A percentile compares a stretch with the other conserved stretches of the same genome.
Conservation (phyloP, 2,113 vertebrate species). For the Mungos mungo region DNA sequence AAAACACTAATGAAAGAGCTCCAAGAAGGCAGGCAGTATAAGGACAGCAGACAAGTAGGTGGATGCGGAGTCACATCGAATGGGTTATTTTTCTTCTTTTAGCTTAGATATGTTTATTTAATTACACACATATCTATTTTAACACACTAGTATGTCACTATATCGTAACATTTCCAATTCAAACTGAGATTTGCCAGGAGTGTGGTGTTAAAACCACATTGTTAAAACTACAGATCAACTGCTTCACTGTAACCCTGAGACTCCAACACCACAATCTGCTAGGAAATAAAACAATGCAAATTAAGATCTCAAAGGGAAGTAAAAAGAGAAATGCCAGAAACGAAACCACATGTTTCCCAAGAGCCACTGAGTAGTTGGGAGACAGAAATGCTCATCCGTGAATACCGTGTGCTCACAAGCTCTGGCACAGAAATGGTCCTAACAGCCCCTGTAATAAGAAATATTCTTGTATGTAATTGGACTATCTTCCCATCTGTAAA, state of each 20-base stretch:
- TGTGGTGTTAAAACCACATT: conserved; percentile 48
- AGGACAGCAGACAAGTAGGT: conserved; percentile 53
- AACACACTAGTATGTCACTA: conserved; percentile 46
- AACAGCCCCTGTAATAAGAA: not conserved
- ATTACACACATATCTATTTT: conserved; percentile 67
- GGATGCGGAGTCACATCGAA: conserved; percentile 52
- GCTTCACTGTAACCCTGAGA: not conserved
- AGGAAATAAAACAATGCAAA: conserved; percentile 31
- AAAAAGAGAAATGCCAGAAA: conserved; percentile 56
- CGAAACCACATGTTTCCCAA: conserved; percentile 47
- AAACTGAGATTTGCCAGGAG: not conserved
- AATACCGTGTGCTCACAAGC: conserved; percentile 41
- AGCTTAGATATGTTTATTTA: conserved; percentile 57
- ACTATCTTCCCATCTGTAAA: conserved; percentile 50
- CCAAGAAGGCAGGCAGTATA: conserved; percentile 55
- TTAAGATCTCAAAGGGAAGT: conserved; percentile 55
- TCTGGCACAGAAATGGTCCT: not conserved
- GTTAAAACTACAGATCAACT: conserved; percentile 13
- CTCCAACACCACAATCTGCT: conserved; percentile 3
- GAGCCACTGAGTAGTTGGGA: conserved; percentile 34
- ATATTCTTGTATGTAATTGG: not conserved
- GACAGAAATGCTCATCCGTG: conserved; percentile 50
- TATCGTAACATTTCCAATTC: conserved; percentile 53
- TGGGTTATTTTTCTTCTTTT: conserved; percentile 56
- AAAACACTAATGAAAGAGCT: conserved; percentile 12